A percentile compares a stretch with the other conserved stretches of the same genome.
Evolutionary conservation across 2,797 vertebrate species (phyloP).

Genomic region (Chromobotia macracanthus): DNA sequence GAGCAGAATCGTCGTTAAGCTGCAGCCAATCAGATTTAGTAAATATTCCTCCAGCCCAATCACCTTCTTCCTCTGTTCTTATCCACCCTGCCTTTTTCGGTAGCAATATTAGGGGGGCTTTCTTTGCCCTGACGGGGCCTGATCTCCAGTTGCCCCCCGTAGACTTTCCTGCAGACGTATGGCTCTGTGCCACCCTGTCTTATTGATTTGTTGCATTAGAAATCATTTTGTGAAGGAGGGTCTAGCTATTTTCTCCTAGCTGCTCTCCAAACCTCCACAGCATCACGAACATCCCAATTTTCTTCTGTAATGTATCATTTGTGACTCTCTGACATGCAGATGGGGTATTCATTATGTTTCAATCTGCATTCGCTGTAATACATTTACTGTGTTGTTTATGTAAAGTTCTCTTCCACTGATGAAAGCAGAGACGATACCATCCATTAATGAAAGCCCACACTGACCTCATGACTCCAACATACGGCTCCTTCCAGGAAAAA

Average conservation of each 20-base stretch:
- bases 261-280: neutral
- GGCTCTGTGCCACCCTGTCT: slow-evolving; percentile 16
- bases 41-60: neutral
- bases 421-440: slow-evolving; percentile 36
- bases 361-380: neutral
- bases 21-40: too few relatives aligned
- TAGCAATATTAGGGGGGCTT: neutral
- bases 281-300: neutral
- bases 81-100: neutral
- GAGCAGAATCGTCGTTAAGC: too few relatives aligned
- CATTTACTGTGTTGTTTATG: slow-evolving; percentile 29
- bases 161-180: slow-evolving; percentile 5
- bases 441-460: slow-evolving; percentile 46
- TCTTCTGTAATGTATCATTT: neutral
- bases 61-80: neutral
- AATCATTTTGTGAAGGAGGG: slow-evolving; percentile 13
- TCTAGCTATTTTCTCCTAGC: neutral
- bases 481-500: slow-evolving; percentile 54
- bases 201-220: slow-evolving; percentile 34
- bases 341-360: neutral
- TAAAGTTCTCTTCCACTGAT: slow-evolving; percentile 25
- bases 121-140: slow-evolving; percentile 2
- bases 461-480: slow-evolving; percentile 45
- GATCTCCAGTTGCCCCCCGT: slow-evolving; percentile 6
- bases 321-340: slow-evolving; percentile 10